phyloP scores from a whole-genome alignment of 2,797 vertebrate genomes.

The Pangasius djambal region DNA sequence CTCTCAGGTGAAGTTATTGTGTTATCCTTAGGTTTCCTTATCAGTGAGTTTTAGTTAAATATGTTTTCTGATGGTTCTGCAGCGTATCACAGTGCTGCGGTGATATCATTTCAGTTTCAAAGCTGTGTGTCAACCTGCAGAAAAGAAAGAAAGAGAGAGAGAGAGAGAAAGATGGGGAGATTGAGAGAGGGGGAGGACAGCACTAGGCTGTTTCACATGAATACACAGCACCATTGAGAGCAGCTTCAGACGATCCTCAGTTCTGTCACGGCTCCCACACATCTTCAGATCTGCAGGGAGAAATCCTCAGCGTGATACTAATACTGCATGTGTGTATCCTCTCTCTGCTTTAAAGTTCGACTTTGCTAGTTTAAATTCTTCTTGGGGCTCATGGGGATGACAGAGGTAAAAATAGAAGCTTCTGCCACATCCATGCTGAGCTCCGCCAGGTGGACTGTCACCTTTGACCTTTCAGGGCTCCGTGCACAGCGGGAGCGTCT shows the following conservation, averaged over 20 bases:
- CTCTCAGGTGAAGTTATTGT: neutral
- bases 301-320: constrained; percentile 32
- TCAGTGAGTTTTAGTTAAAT: neutral
- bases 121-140: neutral
- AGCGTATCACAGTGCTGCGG: constrained; percentile 15
- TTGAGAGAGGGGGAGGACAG: neutral
- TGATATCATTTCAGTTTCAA: constrained; percentile 45
- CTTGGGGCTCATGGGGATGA: constrained; percentile 21
- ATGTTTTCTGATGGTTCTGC: neutral
- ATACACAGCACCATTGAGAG: constrained; percentile 27
- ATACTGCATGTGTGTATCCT: constrained; percentile 13
- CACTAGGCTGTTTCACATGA: constrained; percentile 32
- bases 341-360: constrained; percentile 29
- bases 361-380: constrained; percentile 44
- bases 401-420: constrained; percentile 40
- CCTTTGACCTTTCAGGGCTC: constrained; percentile 38
- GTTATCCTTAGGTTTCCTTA: neutral
- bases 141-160: neutral
- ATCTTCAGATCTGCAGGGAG: constrained; percentile 30
- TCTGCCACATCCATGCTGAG: constrained; percentile 37
- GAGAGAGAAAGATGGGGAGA: neutral
- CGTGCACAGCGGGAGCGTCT: constrained; percentile 40
- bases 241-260: constrained; percentile 28
- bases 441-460: constrained; percentile 36
- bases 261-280: constrained; percentile 35